Evolutionary conservation across 1,140 invertebrate genomes (phyloP).

Genomic region (Drosophila athabasca): DNA sequence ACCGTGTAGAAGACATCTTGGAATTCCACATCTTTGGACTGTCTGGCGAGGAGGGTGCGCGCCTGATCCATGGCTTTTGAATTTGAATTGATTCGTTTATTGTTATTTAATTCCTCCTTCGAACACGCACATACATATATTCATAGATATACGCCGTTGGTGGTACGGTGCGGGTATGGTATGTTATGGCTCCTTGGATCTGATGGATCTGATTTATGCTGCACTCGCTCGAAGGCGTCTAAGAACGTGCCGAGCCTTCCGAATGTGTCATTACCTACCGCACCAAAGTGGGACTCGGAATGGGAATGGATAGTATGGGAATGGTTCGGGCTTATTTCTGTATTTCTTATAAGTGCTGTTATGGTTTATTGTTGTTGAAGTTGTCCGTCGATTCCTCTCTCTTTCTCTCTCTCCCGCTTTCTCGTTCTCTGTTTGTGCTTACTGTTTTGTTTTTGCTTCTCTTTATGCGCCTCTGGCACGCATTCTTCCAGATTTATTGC

Average conservation of each 20-base stretch:
- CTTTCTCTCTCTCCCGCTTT: slow-evolving; percentile 11
- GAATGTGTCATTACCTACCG: slow-evolving; percentile 68
- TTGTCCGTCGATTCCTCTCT: neutral
- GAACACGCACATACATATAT: slow-evolving; percentile 25
- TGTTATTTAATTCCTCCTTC: slow-evolving; percentile 48
- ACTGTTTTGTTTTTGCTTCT: slow-evolving; percentile 38
- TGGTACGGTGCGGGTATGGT: slow-evolving; percentile 1
- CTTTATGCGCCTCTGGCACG: slow-evolving; percentile 26
- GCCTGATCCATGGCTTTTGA: slow-evolving; percentile 62
- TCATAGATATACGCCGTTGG: slow-evolving; percentile 3
- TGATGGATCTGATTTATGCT: slow-evolving; percentile 37
- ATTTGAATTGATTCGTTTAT: slow-evolving; percentile 30
- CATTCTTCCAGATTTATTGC: slow-evolving; percentile 43
- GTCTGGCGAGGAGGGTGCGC: slow-evolving; percentile 59
- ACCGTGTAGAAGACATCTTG: slow-evolving; percentile 82
- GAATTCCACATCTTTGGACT: slow-evolving; percentile 82
- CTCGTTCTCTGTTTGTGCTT: neutral
- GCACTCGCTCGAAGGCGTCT: slow-evolving; percentile 23
- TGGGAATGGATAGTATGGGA: slow-evolving; percentile 22
- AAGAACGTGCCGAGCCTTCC: slow-evolving; percentile 57
- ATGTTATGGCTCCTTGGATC: neutral
- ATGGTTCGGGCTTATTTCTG: neutral
- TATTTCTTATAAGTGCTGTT: slow-evolving; percentile 9
- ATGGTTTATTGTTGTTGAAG: slow-evolving; percentile 18
- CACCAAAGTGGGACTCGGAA: slow-evolving; percentile 43